A percentile compares a stretch with the other conserved stretches of the same genome.
phyloP scores from a whole-genome alignment of 2,113 vertebrate genomes.

The Prunella fulvescens region DNA sequence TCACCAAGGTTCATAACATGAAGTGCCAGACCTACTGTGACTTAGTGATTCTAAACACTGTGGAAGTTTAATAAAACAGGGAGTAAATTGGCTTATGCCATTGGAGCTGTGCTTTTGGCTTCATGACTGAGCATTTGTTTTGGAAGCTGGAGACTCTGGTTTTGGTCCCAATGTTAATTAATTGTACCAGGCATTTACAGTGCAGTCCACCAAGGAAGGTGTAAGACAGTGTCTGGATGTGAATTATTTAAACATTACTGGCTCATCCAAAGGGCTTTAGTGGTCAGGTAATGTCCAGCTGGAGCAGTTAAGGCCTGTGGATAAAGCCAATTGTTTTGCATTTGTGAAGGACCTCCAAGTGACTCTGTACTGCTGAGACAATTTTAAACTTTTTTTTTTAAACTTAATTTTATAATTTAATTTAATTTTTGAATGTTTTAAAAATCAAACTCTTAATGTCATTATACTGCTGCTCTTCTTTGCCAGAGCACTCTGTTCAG shows the following conservation, averaged over 20 bases:
- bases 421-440: constrained; percentile 45
- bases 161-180: constrained; percentile 64
- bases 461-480: constrained; percentile 3
- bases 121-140: constrained; percentile 54
- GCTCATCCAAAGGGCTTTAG: background rate
- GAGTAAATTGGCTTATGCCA: constrained; percentile 48
- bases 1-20: background rate
- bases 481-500: constrained; percentile 51
- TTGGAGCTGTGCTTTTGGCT: constrained; percentile 56
- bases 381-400: background rate
- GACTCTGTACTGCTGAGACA: background rate
- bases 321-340: constrained; percentile 17
- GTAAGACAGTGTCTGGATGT: constrained; percentile 14
- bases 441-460: constrained; percentile 28
- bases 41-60: constrained; percentile 49
- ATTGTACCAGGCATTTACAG: constrained; percentile 33
- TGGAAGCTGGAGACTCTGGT: constrained; percentile 61
- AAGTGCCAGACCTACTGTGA: constrained; percentile 22
- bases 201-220: constrained; percentile 39
- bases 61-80: constrained; percentile 59
- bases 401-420: constrained; percentile 5
- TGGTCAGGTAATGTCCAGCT: constrained; percentile 47
- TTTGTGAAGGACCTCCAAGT: constrained; percentile 33
- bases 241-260: constrained; percentile 32
- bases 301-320: constrained; percentile 5